Conservation (phyloP, 35 echinoderm and acorn worm genomes). For the Hemicentrotus pulcherrimus region DNA sequence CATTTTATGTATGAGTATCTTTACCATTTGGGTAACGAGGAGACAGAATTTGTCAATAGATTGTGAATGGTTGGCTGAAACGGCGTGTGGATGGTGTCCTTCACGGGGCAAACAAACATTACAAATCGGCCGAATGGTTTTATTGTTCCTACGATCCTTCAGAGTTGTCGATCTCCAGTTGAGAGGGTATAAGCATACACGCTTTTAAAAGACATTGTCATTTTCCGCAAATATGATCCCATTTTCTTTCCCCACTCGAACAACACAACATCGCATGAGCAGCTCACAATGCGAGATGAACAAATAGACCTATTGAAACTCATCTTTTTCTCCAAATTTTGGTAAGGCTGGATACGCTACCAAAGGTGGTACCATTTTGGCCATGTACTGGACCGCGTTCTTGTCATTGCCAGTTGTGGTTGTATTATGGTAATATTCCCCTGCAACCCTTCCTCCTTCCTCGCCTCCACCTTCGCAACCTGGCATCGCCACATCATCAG, state of each 20-base stretch:
- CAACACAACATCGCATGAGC: not conserved
- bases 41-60: not conserved
- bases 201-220: not conserved
- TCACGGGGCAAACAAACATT: not conserved
- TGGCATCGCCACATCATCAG: too few species aligned
- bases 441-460: too few species aligned
- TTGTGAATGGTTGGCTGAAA: not conserved
- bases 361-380: not conserved
- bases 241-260: not conserved
- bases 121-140: not conserved
- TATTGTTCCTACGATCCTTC: not conserved
- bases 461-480: too few species aligned
- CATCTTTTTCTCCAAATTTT: not conserved
- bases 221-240: not conserved
- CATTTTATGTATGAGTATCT: not conserved
- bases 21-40: not conserved
- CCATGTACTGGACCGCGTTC: not conserved
- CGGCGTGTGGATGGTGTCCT: not conserved
- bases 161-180: not conserved
- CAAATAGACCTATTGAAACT: not conserved
- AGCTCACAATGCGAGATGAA: conserved; percentile 10
- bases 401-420: too few species aligned
- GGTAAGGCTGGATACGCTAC: not conserved
- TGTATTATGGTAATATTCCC: too few species aligned
- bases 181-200: conserved; percentile 16